Evolutionary conservation across 2,797 vertebrate genomes (phyloP), one percentile per base, ranked within the genome.

Genomic region (Phyllotis vaccarum): DNA sequence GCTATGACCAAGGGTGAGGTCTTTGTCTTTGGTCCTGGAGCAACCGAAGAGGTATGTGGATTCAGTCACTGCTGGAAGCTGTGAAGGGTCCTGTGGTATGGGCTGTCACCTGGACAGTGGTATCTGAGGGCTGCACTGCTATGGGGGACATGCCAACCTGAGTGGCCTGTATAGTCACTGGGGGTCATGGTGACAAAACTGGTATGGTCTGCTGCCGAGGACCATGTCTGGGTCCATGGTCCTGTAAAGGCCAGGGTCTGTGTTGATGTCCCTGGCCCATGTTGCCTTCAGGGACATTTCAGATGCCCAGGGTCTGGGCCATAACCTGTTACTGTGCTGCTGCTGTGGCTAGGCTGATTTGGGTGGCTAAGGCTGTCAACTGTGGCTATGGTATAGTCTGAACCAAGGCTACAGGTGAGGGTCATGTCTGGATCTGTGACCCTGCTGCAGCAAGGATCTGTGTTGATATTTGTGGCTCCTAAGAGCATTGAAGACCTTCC

Each of bases 241-340:
- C 70, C 70, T 72, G 21, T 0, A 0, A 72, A 2, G 10, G 21
- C 21, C 21, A 12, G 37, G 70, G 37, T 72, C 70, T 24, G 21
- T 72, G 10, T 22, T 72, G 22, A 40, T 72, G 37, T 72, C 37
- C 37, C 21, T 72, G 19, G 5, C 70, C 37, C 37, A 72, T 72
- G 19, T 40, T 72, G 37, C 68, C 34, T 3, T n/a, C 70, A 40
- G 37, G n/a, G 21, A 9, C 4, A 3, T 21, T 0, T 4, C n/a
- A 72, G 21, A 72, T 12, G 10, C 37, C 4, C 10, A 0, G 37
- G 9, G 4, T 40, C n/a, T 72, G 37, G 10, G n/a, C n/a, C 8
- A 3, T 19, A 40, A 9, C 68, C n/a, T 72, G 68, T 22, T 72
- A 40, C n/a, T 22, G 9, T 72, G n/a, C 12, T 72, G 70, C n/a